These are phyloP conservation scores for Platorchestia sp. DNA, from an alignment of 1,140 invertebrate species.

Conservation along the genomic window DNA sequence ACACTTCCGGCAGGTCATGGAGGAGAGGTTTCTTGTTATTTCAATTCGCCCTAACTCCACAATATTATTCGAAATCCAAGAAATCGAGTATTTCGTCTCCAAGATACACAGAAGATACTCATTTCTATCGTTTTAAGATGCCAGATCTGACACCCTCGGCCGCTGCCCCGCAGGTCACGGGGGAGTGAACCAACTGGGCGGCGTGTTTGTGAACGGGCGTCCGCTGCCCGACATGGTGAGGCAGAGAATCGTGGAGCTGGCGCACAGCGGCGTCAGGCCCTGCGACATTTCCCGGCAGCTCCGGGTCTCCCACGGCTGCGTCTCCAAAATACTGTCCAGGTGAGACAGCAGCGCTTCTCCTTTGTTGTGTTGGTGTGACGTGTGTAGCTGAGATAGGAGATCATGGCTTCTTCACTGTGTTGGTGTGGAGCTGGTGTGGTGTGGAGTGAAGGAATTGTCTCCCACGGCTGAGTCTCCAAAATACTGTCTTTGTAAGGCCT, in stretches of 20 bases:
- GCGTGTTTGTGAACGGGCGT: slow-evolving; percentile 96
- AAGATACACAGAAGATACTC: no score
- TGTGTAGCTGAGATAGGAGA: no score
- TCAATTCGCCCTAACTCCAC: no score
- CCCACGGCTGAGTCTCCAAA: slow-evolving; percentile 71
- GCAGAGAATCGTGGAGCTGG: slow-evolving; percentile 94
- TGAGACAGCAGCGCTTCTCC: slow-evolving; percentile 57
- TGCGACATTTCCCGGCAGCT: slow-evolving; percentile 79
- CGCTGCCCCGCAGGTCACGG: slow-evolving; percentile 81
- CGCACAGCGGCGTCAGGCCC: slow-evolving; percentile 93
- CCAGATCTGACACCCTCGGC: background rate
- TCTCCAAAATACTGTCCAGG: slow-evolving; percentile 69
- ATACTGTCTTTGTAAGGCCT: slow-evolving; percentile 67
- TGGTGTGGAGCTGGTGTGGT: no score
- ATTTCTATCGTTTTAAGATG: no score
- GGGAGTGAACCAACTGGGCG: slow-evolving; percentile 95
- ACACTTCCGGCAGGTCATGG: no score
- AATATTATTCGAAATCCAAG: background rate
- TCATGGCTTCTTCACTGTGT: no score
- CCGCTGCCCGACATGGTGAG: slow-evolving; percentile 94
- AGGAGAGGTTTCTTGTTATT: no score
- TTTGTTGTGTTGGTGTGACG: no score
- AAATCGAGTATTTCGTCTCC: no score
- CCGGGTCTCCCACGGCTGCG: slow-evolving; percentile 73
- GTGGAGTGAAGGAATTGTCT: no score